These are phyloP conservation scores for Semaprochilodus insignis DNA, from an alignment of 2,797 vertebrate genomes.

Conservation along the genomic window DNA sequence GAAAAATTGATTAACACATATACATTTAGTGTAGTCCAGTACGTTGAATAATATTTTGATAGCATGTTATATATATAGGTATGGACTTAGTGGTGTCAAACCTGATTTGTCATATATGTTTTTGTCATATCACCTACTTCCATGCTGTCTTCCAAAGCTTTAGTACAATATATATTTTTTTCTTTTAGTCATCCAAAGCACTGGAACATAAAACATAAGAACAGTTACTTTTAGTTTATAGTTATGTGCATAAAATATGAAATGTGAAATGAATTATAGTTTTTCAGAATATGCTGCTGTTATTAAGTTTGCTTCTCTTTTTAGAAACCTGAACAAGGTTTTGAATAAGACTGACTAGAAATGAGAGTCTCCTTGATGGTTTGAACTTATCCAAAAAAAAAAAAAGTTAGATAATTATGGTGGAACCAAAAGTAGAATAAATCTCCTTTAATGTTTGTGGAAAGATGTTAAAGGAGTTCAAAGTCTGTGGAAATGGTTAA, in stretches of 20 bases:
- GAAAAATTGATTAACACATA: no score
- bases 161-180: not conserved
- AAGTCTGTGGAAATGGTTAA: not conserved
- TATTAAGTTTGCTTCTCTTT: not conserved
- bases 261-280: not conserved
- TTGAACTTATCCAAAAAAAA: conserved; percentile 1
- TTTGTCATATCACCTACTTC: no score
- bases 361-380: not conserved
- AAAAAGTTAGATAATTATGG: not conserved
- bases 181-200: not conserved
- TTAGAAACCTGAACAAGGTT: not conserved
- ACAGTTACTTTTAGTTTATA: not conserved
- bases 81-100: no score
- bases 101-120: no score
- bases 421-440: not conserved
- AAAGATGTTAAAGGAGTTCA: not conserved
- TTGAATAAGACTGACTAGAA: not conserved
- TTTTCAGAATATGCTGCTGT: not conserved
- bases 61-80: no score
- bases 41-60: no score
- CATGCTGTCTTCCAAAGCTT: no score
- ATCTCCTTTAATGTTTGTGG: conserved; percentile 2
- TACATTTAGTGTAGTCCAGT: no score
- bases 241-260: not conserved
- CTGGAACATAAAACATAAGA: not conserved